Base-by-base conservation (phyloP, 2,113 vertebrate genomes). In the Carollia perspicillata region DNA sequence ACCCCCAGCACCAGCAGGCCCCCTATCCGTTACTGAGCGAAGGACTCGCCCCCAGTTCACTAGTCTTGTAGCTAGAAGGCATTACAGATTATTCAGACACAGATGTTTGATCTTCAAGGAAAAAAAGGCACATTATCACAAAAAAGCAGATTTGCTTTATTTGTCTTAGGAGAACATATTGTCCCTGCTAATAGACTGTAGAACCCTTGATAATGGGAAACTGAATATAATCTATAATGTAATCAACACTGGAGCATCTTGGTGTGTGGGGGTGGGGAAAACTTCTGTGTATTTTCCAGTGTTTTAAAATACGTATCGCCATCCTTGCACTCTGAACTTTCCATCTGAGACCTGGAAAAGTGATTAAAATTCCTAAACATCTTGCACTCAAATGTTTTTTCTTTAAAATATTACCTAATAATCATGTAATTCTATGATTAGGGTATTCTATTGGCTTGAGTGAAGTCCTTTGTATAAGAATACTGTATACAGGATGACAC, bases 281-380 rank as follows among this genome's bases (percentile, higher is more conserved):
- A 55, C 6, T 37, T 53, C 51, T 22, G 1, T 40, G 4, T 8
- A 58, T 58, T 81, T 85, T 79, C 11, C 44, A 49, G 26, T 55
- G 6, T 93, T 37, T 86, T 26, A 37, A 49, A 33, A 23, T 42
- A n/a, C 18, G 1, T 23, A 1, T 26, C 35, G 75, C 5, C 49
- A 49, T 51, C 33, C 47, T 28, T 90, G 42, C 44, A 22, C 44
- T 89, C 71, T 90, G n/a, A 53, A 72, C 77, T 96, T 92, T 71
- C 17, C 18, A 65, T 47, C 49, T 84, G 33, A 75, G 51, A 77
- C 10, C 3, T 69, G 26, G 66, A 79, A 90, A 92, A 53, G 30
- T 26, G 40, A 40, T 84, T 84, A 75, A 93, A 77, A 42, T 58
- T 68, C 74, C 60, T 17, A 23, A 33, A 91, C 83, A 35, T 63